Evolutionary conservation across 2,888 invertebrate genomes (phyloP).

Genomic region (Lithophane leautieri): DNA sequence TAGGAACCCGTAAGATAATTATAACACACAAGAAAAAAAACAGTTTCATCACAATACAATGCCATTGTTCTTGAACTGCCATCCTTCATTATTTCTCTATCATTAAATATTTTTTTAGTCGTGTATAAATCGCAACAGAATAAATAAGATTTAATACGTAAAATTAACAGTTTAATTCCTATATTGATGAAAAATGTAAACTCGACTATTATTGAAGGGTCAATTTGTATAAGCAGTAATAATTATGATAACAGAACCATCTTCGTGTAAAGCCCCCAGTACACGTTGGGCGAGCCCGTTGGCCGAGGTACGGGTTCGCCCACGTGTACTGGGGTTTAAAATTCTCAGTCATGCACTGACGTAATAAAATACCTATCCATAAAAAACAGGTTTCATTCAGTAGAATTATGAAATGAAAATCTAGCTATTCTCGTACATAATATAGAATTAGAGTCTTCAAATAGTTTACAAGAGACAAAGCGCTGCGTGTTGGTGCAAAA

Average conservation of each 20-base stretch:
- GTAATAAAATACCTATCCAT: conserved; percentile 28
- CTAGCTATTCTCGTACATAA: conserved; percentile 38
- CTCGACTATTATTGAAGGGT: not conserved
- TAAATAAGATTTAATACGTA: conserved; percentile 27
- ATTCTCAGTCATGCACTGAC: conserved; percentile 20
- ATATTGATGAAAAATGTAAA: conserved; percentile 16
- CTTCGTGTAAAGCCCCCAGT: not conserved
- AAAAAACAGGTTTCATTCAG: conserved; percentile 33
- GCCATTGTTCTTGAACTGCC: conserved; percentile 7
- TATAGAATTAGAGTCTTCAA: conserved; percentile 52
- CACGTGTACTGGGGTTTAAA: not conserved
- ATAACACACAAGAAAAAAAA: conserved; percentile 11
- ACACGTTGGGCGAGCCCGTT: too few species aligned
- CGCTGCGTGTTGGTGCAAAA: conserved; percentile 20
- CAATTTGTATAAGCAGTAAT: conserved; percentile 6
- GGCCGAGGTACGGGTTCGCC: too few species aligned
- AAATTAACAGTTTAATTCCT: conserved; percentile 30
- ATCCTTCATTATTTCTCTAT: not conserved
- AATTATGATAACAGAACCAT: conserved; percentile 10
- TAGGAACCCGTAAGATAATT: not conserved
- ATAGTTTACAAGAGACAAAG: conserved; percentile 33
- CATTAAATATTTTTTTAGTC: not conserved
- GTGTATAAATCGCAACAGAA: conserved; percentile 4
- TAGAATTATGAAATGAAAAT: conserved; percentile 43
- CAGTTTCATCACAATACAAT: conserved; percentile 19